phyloP scores from a whole-genome alignment of 2,888 invertebrate genomes.

The Xanthorhoe designata region DNA sequence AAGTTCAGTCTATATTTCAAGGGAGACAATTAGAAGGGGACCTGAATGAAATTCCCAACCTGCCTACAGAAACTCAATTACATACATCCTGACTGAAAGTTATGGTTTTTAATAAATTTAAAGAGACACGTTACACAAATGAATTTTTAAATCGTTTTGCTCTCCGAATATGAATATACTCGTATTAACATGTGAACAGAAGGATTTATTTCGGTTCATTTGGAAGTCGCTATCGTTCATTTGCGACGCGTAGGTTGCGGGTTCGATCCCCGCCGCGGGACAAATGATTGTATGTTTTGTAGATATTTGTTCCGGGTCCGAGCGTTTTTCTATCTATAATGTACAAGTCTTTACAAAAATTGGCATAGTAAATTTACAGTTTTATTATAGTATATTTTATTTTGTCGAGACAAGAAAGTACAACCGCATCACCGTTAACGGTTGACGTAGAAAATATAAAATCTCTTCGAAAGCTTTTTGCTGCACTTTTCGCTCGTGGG shows the following conservation, averaged over 20 bases:
- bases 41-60: conserved; percentile 73
- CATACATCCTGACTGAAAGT: conserved; percentile 46
- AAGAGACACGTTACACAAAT: conserved; percentile 11
- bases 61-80: conserved; percentile 57
- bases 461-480: conserved; percentile 23
- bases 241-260: too few species aligned
- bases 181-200: not conserved
- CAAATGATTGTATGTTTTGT: too few species aligned
- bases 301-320: too few species aligned
- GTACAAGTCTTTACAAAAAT: too few species aligned
- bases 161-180: not conserved
- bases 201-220: not conserved
- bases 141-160: not conserved
- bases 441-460: conserved; percentile 30
- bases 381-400: too few species aligned
- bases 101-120: conserved; percentile 35
- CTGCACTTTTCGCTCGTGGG: conserved; percentile 31
- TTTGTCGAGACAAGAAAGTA: conserved; percentile 10
- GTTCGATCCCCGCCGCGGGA: too few species aligned
- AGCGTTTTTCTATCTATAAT: too few species aligned
- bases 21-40: conserved; percentile 66
- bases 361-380: too few species aligned
- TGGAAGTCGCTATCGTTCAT: too few species aligned
- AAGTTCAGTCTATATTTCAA: conserved; percentile 64
- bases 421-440: conserved; percentile 6